Conservation (phyloP, 2,797 vertebrate genomes). For the Parambassis ranga region DNA sequence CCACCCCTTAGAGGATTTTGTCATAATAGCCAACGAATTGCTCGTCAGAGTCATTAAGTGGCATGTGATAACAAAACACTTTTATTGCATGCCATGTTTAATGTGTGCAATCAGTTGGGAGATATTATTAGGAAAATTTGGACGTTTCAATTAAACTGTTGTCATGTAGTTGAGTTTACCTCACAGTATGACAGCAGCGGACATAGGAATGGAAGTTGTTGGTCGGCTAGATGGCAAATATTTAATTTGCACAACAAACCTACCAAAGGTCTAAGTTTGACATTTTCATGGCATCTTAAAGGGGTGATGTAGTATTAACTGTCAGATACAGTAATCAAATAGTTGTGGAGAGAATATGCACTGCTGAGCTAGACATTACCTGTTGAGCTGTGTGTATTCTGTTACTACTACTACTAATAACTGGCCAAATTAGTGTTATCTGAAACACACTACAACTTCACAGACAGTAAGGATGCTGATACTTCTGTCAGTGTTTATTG, state of each 20-base stretch:
- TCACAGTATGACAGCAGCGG: conserved; percentile 9
- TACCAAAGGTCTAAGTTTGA: conserved; percentile 4
- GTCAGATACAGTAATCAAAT: neutral
- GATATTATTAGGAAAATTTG: too few relatives aligned
- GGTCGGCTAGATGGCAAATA: conserved; percentile 15
- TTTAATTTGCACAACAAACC: conserved; percentile 15
- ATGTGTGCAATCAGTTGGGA: conserved; percentile 4
- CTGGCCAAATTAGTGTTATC: neutral
- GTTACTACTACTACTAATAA: conserved; percentile 15
- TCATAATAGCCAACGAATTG: neutral
- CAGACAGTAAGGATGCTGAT: conserved; percentile 18
- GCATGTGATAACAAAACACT: neutral
- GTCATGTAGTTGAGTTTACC: conserved; percentile 29
- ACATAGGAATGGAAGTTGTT: neutral
- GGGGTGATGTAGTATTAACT: conserved; percentile 2
- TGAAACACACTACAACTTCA: conserved; percentile 10
- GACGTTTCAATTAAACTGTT: conserved; percentile 8
- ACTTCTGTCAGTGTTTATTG: conserved; percentile 25
- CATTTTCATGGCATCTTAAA: neutral
- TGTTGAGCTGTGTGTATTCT: conserved; percentile 36
- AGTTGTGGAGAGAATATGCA: neutral
- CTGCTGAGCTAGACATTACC: conserved; percentile 20
- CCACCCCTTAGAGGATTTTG: neutral
- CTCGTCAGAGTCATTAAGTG: neutral
- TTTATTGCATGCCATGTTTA: neutral